phyloP scores from a whole-genome alignment of 2,888 invertebrate species.

The Pimpla rufipes region DNA sequence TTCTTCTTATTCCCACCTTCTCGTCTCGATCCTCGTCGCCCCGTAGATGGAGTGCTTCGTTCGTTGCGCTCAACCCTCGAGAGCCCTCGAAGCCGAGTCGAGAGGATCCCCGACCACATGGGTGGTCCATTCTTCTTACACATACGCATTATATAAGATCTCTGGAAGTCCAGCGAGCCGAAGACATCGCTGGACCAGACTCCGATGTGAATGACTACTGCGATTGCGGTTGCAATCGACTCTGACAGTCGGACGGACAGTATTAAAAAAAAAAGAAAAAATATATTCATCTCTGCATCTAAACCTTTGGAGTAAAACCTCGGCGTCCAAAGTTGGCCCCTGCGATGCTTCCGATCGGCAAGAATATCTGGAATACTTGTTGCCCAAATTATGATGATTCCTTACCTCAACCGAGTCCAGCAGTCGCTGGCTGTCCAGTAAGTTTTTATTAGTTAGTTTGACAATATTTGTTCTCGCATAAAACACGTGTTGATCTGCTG shows the following conservation, averaged over 20 bases:
- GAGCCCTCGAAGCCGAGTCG: slow-evolving; percentile 81
- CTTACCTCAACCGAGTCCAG: no score
- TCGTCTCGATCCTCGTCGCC: slow-evolving; percentile 54
- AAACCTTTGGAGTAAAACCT: no score
- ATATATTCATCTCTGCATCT: background rate
- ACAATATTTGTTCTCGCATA: no score
- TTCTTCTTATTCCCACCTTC: slow-evolving; percentile 46
- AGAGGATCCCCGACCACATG: slow-evolving; percentile 80
- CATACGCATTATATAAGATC: slow-evolving; percentile 81
- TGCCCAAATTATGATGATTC: no score
- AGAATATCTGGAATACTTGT: no score
- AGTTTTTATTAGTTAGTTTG: no score
- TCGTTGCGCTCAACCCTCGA: slow-evolving; percentile 81
- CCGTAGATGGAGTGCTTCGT: slow-evolving; percentile 81
- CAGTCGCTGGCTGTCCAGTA: no score
- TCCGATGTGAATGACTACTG: slow-evolving; percentile 21
- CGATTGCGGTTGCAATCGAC: background rate
- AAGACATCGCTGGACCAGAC: slow-evolving; percentile 57
- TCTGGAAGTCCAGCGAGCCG: slow-evolving; percentile 72
- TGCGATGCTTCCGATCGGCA: no score
- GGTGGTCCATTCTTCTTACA: slow-evolving; percentile 84
- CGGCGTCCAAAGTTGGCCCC: no score
- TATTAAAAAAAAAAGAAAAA: slow-evolving; percentile 6
- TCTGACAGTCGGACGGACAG: background rate
- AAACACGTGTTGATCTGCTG: no score